Conservation (phyloP, 2,797 vertebrate species). For the Leucoraja ocellata region DNA sequence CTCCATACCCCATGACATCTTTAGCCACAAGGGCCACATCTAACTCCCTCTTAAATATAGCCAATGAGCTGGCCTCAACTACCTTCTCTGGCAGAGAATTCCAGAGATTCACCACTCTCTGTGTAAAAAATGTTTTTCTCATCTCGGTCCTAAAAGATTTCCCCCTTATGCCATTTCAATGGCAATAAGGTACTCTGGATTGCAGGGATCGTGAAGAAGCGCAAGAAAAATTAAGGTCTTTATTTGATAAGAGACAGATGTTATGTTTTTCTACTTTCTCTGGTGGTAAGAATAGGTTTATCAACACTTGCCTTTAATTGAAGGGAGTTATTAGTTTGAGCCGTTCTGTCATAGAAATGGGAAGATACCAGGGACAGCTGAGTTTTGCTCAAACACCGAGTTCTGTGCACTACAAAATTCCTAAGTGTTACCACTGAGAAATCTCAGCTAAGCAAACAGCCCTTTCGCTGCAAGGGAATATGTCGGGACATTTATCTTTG, state of each 20-base stretch:
- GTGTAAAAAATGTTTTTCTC: no score
- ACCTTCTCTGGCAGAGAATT: no score
- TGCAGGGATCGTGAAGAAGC: not conserved
- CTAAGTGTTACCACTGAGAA: constrained; percentile 15
- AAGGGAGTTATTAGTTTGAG: not conserved
- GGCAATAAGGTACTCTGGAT: not conserved
- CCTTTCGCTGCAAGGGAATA: not conserved
- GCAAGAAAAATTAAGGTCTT: not conserved
- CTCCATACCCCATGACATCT: no score
- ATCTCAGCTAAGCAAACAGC: not conserved
- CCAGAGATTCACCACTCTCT: no score
- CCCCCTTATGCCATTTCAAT: no score
- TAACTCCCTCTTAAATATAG: no score
- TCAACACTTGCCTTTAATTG: constrained; percentile 10
- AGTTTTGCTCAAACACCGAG: not conserved
- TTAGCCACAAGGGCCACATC: no score
- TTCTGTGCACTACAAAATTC: not conserved
- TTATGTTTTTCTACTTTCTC: not conserved
- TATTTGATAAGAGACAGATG: not conserved
- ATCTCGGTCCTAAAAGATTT: no score
- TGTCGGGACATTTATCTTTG: constrained; percentile 4
- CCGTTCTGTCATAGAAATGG: not conserved
- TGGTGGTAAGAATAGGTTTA: not conserved
- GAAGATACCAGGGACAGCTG: not conserved
- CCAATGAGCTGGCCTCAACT: no score